Conservation (phyloP, 2,888 invertebrate species). For the Pimpla rufipes region DNA sequence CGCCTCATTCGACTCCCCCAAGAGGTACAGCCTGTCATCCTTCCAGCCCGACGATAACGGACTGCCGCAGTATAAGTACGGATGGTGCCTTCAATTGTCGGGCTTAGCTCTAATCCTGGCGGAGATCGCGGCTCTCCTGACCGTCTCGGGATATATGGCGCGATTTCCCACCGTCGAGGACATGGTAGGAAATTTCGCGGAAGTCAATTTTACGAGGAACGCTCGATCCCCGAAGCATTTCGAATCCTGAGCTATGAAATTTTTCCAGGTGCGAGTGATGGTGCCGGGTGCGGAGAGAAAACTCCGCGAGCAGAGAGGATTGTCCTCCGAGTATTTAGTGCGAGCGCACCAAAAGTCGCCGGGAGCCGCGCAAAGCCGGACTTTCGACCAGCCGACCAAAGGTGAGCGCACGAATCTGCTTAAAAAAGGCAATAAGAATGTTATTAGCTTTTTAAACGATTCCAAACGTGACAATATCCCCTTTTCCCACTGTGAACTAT, state of each 20-base stretch:
- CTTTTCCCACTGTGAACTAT: not conserved
- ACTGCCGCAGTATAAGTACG: constrained; percentile 87
- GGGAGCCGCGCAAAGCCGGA: constrained; percentile 79
- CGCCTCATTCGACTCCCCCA: constrained; percentile 86
- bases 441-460: not conserved
- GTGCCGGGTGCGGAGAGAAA: constrained; percentile 88
- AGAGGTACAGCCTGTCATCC: constrained; percentile 78
- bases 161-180: constrained; percentile 88
- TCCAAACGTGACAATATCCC: not conserved
- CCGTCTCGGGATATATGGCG: constrained; percentile 88
- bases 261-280: constrained; percentile 87
- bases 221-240: not conserved
- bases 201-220: not conserved
- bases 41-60: constrained; percentile 81
- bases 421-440: not conserved
- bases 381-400: constrained; percentile 81
- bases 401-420: constrained; percentile 67
- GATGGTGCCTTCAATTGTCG: constrained; percentile 89
- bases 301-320: constrained; percentile 86
- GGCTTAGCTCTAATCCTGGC: constrained; percentile 88
- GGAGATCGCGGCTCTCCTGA: constrained; percentile 87
- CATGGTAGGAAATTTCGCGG: constrained; percentile 85
- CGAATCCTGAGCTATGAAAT: constrained; percentile 3
- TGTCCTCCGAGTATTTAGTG: constrained; percentile 86
- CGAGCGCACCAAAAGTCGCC: constrained; percentile 83